Percentiles rank a stretch among this genome's conserved stretches.
Conservation (phyloP, 2,113 vertebrate genomes). For the Canis aureus region DNA sequence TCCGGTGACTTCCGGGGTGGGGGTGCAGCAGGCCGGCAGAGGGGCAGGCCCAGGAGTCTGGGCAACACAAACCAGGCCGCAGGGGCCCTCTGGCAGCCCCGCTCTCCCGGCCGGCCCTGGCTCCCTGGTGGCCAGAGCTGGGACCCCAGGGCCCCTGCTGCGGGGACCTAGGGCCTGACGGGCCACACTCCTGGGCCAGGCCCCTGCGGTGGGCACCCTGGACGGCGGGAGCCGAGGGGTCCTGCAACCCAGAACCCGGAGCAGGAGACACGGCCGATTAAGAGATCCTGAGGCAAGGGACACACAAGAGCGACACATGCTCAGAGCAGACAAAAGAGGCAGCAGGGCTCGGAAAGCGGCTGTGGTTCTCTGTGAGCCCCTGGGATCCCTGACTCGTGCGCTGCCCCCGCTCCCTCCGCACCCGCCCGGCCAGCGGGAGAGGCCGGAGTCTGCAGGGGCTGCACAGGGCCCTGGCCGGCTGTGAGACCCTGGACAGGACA, state of each 20-base stretch:
- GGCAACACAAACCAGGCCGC: not conserved
- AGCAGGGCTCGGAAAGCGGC: not conserved
- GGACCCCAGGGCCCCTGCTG: constrained; percentile 20
- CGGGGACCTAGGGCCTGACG: not conserved
- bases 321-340: not conserved
- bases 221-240: no score
- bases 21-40: constrained; percentile 57
- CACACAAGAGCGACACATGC: not conserved
- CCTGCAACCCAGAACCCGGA: not conserved
- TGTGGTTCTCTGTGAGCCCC: not conserved
- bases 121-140: constrained; percentile 38
- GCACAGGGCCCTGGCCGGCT: not conserved
- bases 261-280: not conserved
- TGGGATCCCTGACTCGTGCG: not conserved
- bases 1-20: not conserved
- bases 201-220: not conserved
- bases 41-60: constrained; percentile 1
- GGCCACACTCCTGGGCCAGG: not conserved
- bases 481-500: not conserved
- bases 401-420: not conserved
- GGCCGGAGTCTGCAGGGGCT: not conserved
- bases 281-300: not conserved
- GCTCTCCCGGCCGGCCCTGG: constrained; percentile 65
- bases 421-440: not conserved
- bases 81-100: not conserved